Percentiles rank a stretch among this genome's conserved stretches.
phyloP scores from a whole-genome alignment of 37 sponge, comb jelly and placozoan species.

The Halisarca cf. caerulea region DNA sequence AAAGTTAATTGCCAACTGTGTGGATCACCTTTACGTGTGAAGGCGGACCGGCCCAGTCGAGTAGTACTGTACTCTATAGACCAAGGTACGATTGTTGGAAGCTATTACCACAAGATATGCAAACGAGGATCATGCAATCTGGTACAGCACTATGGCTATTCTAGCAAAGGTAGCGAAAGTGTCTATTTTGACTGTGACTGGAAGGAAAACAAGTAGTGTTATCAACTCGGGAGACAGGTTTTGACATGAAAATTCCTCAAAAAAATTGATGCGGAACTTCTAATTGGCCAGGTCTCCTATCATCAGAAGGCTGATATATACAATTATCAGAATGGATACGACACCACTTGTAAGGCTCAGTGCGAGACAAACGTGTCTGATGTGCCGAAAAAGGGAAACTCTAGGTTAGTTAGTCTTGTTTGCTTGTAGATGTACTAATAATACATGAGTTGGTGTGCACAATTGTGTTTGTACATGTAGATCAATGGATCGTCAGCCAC shows the following conservation, averaged over 20 bases:
- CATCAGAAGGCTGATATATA: conserved; percentile 44
- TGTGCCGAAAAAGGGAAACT: no score
- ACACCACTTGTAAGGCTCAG: neutral
- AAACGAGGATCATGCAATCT: neutral
- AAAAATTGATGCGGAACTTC: conserved; percentile 22
- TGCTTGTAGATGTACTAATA: no score
- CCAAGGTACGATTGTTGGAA: conserved; percentile 29
- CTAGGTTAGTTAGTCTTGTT: no score
- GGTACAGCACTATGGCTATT: conserved; percentile 43
- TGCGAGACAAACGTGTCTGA: no score
- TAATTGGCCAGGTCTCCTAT: conserved; percentile 50
- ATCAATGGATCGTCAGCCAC: neutral
- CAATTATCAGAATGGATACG: conserved; percentile 4
- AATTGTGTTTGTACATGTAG: no score
- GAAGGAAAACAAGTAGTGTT: neutral
- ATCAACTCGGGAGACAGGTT: conserved; percentile 8
- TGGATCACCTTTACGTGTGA: neutral
- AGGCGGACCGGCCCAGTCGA: conserved; percentile 35
- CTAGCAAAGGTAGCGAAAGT: neutral
- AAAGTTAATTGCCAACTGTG: neutral
- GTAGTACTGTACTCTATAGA: conserved; percentile 15
- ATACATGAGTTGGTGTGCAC: no score
- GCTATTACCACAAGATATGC: conserved; percentile 48
- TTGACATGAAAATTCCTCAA: conserved; percentile 25
- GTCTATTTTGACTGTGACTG: conserved; percentile 26